Evolutionary conservation across 2,888 invertebrate species (phyloP), one percentile per base, ranked within the genome.

Genomic region (Stenotaenia linearis): DNA sequence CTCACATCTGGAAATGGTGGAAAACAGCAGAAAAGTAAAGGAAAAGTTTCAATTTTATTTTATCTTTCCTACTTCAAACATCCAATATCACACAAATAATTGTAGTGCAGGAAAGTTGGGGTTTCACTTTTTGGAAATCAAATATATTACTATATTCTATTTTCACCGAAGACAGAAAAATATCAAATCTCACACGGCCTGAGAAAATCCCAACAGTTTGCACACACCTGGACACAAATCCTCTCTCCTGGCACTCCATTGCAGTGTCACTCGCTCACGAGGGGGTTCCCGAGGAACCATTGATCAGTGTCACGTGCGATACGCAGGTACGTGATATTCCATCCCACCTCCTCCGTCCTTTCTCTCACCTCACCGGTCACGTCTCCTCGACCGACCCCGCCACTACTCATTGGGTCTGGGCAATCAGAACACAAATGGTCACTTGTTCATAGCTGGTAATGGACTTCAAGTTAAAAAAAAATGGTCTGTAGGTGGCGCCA

Each of bases 351-450:
- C 18, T n/a, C 56, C 2, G 1, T 45, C 56, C 10, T 21, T 45
- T 45, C 45, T 56, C 25, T 61, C 61, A 61, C 61, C 61, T 61
- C 28, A 15, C 61, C 25, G 28, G 61, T 61, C 61, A 61, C 61
- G 61, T 61, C 61, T 61, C n/a, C 45, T 18, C 45, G 18, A 45
- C 45, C 45, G n/a, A 12, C 45, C 61, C 61, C 25, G 28, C 61
- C 61, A 61, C 61, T 15, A 61, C 61, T 61, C 61, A 61, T 61
- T 61, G 61, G 61, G 61, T 61, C 61, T 10, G 61, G 61, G 61
- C 61, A 61, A 61, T 61, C 61, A 61, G 61, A 61, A 61, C 61
- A 61, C 61, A 61, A 61, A 61, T 61, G 61, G 61, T 61, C 61
- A 61, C 61, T 25, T 61, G 61, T 61, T 61, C 61, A 61, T 61